Evolutionary conservation across 2,888 invertebrate species (phyloP).

Genomic region (Erpobdella octoculata): DNA sequence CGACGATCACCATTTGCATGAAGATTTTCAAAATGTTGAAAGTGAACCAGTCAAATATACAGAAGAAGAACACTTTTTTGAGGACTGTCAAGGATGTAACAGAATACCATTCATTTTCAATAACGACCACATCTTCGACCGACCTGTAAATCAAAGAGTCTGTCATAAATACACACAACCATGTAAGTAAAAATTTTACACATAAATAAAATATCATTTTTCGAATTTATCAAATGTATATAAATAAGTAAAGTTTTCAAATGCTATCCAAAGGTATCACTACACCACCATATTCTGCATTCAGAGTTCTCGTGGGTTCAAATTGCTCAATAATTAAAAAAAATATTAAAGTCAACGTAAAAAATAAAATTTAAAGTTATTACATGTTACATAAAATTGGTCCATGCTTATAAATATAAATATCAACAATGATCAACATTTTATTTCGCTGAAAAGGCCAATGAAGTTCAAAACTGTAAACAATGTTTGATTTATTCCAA

Average conservation of each 20-base stretch:
- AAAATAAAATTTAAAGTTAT: no score
- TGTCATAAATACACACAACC: slow-evolving; percentile 13
- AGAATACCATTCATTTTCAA: background rate
- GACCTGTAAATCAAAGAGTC: slow-evolving; percentile 11
- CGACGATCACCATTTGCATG: background rate
- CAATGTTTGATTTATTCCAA: no score
- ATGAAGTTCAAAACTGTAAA: no score
- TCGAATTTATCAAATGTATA: no score
- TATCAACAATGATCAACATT: background rate
- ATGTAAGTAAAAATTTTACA: background rate
- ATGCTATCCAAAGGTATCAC: no score
- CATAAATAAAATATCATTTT: no score
- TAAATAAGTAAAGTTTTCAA: no score
- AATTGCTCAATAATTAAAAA: no score
- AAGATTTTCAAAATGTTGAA: background rate
- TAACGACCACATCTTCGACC: slow-evolving; percentile 10
- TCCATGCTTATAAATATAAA: background rate
- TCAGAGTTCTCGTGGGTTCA: no score
- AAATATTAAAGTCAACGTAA: no score
- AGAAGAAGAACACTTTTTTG: background rate
- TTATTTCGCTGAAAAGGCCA: no score
- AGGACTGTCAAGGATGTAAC: background rate
- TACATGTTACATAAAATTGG: background rate
- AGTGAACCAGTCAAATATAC: background rate
- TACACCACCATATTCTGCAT: no score